Percentiles rank a stretch among this genome's conserved stretches.
Evolutionary conservation across 2,797 vertebrate species (phyloP).

Genomic region (Sebastes hopkinsi): DNA sequence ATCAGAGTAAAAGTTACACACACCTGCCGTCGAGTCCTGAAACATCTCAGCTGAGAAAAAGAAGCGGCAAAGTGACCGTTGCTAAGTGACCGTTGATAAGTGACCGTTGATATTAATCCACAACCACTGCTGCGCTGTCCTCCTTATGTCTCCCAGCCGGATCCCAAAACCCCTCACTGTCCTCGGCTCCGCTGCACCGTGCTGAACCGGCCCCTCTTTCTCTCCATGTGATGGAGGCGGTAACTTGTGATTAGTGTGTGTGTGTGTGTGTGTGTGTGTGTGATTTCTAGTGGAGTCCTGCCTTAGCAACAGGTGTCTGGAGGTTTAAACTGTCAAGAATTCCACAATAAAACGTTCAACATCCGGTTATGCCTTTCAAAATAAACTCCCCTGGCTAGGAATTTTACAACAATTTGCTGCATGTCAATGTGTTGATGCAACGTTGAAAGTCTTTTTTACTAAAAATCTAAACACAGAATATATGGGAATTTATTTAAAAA

Average conservation of each 20-base stretch:
- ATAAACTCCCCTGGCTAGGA: not conserved
- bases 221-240: slow-evolving; percentile 30
- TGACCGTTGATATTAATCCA: slow-evolving; percentile 40
- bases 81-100: not conserved
- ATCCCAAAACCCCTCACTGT: not conserved
- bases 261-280: not conserved
- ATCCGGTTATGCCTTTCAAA: slow-evolving; percentile 35
- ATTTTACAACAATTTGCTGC: too few species aligned
- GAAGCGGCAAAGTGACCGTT: not conserved
- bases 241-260: slow-evolving; percentile 30
- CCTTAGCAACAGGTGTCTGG: slow-evolving; percentile 63
- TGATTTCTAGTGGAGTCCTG: not conserved
- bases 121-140: not conserved
- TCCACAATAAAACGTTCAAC: fast-evolving
- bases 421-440: not conserved
- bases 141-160: not conserved
- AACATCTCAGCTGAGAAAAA: slow-evolving; percentile 54
- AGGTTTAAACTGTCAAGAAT: not conserved
- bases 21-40: slow-evolving; percentile 50
- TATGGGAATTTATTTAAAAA: not conserved
- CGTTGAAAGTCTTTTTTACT: not conserved
- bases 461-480: not conserved
- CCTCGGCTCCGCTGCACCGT: not conserved
- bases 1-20: not conserved
- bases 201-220: slow-evolving; percentile 1